Evolutionary conservation across 2,888 invertebrate genomes (phyloP).

Genomic region (Eurytoma californica): DNA sequence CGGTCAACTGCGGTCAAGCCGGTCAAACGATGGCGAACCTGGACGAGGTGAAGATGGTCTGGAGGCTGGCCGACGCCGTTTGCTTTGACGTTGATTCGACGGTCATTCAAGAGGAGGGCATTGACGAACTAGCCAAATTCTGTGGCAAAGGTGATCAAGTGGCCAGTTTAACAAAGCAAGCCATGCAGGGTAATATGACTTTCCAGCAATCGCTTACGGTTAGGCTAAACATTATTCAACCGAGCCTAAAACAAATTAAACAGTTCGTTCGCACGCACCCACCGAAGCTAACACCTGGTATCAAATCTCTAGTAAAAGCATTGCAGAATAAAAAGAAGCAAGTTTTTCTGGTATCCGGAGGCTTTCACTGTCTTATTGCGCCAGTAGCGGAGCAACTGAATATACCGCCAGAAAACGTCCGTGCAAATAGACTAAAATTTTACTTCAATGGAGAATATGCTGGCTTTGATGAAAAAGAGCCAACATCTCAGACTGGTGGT

Average conservation of each 20-base stretch:
- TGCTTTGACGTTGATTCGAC: slow-evolving; percentile 99
- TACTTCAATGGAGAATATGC: slow-evolving; percentile 92
- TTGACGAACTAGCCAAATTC: slow-evolving; percentile 96
- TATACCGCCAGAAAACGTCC: slow-evolving; percentile 88
- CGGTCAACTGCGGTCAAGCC: too few species aligned
- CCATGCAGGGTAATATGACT: slow-evolving; percentile 95
- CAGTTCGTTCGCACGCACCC: slow-evolving; percentile 87
- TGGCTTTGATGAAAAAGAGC: slow-evolving; percentile 93
- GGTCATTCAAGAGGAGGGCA: slow-evolving; percentile 95
- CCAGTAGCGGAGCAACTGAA: slow-evolving; percentile 89
- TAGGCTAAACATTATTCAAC: slow-evolving; percentile 91
- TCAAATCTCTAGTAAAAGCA: slow-evolving; percentile 84
- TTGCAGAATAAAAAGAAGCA: slow-evolving; percentile 85
- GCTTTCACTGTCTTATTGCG: slow-evolving; percentile 92
- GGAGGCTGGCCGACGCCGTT: slow-evolving; percentile 90
- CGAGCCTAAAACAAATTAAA: slow-evolving; percentile 84
- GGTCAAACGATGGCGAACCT: slow-evolving; percentile 62
- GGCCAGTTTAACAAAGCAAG: slow-evolving; percentile 82
- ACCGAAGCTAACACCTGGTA: slow-evolving; percentile 88
- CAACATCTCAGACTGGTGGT: slow-evolving; percentile 94
- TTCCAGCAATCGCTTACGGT: slow-evolving; percentile 91
- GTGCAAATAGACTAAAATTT: slow-evolving; percentile 94
- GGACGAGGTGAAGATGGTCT: slow-evolving; percentile 76
- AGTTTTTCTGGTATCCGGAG: slow-evolving; percentile 96
- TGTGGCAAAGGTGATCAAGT: slow-evolving; percentile 95